These are phyloP conservation scores for Merluccius polli DNA, from an alignment of 2,797 vertebrate genomes.

Conservation along the genomic window DNA sequence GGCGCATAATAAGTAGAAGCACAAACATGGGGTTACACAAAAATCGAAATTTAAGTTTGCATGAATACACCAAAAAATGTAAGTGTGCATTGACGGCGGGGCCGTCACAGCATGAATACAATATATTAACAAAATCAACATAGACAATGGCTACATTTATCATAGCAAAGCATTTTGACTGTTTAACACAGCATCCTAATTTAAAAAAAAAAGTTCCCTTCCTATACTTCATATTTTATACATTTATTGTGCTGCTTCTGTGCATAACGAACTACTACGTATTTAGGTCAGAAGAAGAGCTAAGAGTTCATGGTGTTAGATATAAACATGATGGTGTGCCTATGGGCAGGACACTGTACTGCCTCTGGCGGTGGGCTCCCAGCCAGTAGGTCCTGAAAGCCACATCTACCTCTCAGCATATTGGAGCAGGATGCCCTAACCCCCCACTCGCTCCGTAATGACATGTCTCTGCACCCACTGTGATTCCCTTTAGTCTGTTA, in stretches of 20 bases:
- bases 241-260: neutral
- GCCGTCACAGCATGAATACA: too few species aligned
- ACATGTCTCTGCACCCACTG: neutral
- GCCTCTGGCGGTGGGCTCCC: neutral
- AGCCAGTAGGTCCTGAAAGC: neutral
- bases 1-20: neutral
- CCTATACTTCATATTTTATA: neutral
- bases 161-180: neutral
- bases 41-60: too few species aligned
- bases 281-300: neutral
- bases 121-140: neutral
- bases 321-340: neutral
- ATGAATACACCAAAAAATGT: neutral
- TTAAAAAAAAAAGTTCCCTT: neutral
- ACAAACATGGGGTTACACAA: neutral
- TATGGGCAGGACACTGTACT: neutral
- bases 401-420: neutral
- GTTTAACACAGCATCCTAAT: neutral
- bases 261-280: neutral
- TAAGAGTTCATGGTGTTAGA: neutral
- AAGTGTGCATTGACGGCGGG: too few species aligned
- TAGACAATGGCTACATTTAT: neutral
- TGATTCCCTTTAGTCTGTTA: neutral
- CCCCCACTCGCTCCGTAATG: neutral
- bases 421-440: neutral